Percentiles rank a stretch among this genome's conserved stretches.
phyloP scores from a whole-genome alignment of 2,888 invertebrate species.

The Platycheirus albimanus region DNA sequence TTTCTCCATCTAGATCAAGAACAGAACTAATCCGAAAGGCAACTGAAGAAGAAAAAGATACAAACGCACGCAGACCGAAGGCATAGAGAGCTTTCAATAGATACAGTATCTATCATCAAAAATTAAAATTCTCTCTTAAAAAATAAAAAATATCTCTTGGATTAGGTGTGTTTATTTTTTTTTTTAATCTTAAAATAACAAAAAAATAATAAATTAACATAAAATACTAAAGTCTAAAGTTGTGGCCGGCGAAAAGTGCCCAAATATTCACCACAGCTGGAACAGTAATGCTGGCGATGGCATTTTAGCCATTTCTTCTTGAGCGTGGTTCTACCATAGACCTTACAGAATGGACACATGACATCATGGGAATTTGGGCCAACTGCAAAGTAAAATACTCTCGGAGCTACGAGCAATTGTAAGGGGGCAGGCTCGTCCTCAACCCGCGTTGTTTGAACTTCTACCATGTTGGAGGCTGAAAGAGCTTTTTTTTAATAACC shows the following conservation, averaged over 20 bases:
- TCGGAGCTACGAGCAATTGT: conserved; percentile 1
- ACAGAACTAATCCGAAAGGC: conserved; percentile 46
- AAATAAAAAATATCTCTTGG: conserved; percentile 12
- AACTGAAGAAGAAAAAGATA: conserved; percentile 39
- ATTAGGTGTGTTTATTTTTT: conserved; percentile 2
- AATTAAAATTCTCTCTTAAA: conserved; percentile 3
- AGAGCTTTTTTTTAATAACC: conserved; percentile 5
- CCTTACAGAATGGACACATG: conserved; percentile 80
- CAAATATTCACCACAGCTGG: conserved; percentile 80
- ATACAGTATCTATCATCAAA: not conserved
- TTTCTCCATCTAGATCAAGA: conserved; percentile 49
- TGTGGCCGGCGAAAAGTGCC: conserved; percentile 81
- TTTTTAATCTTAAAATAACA: too few relatives aligned
- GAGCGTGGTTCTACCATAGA: conserved; percentile 77
- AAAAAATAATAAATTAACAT: too few relatives aligned
- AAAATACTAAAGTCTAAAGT: conserved; percentile 73
- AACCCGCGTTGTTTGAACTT: conserved; percentile 60
- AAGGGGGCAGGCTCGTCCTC: conserved; percentile 52
- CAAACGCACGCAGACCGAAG: not conserved
- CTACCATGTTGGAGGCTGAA: conserved; percentile 40
- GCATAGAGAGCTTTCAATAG: not conserved
- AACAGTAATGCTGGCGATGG: conserved; percentile 79
- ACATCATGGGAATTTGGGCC: conserved; percentile 80
- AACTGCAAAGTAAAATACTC: conserved; percentile 80
- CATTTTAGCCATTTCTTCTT: conserved; percentile 77